Evolutionary conservation across 2,113 vertebrate genomes (phyloP).

Genomic region (Oceanites oceanicus): DNA sequence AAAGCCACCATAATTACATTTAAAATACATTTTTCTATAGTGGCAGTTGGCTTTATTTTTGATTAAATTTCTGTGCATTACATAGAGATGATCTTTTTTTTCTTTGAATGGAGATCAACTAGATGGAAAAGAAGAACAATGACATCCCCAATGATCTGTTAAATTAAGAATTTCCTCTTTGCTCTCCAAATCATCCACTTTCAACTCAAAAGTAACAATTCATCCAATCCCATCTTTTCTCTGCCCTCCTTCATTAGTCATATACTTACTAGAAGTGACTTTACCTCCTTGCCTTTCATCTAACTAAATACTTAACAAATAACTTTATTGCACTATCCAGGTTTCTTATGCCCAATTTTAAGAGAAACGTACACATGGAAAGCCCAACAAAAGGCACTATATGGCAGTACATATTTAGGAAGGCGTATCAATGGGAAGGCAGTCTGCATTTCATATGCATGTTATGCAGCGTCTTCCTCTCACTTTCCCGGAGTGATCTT

Average conservation of each 20-base stretch:
- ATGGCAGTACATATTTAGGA: not conserved
- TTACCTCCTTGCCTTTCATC: not conserved
- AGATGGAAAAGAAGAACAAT: not conserved
- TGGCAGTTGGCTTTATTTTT: conserved; percentile 36
- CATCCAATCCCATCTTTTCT: not conserved
- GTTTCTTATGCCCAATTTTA: not conserved
- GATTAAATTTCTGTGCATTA: not conserved
- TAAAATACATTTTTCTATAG: conserved; percentile 35
- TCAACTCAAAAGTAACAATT: not conserved
- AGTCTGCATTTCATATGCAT: conserved; percentile 18
- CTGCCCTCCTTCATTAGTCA: not conserved
- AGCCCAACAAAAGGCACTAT: not conserved
- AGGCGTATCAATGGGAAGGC: not conserved
- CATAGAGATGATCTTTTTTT: not conserved
- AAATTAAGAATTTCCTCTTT: conserved; percentile 20
- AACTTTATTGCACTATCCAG: not conserved
- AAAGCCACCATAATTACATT: conserved; percentile 7
- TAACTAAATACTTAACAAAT: not conserved
- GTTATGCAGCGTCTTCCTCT: conserved; percentile 4
- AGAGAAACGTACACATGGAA: not conserved
- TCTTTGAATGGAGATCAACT: conserved; percentile 17
- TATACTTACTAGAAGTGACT: not conserved
- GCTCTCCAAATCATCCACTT: not conserved
- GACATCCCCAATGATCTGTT: not conserved
- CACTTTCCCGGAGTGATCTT: not conserved